Evolutionary conservation across 2,888 invertebrate species (phyloP).

Genomic region (Philereme vetulata): DNA sequence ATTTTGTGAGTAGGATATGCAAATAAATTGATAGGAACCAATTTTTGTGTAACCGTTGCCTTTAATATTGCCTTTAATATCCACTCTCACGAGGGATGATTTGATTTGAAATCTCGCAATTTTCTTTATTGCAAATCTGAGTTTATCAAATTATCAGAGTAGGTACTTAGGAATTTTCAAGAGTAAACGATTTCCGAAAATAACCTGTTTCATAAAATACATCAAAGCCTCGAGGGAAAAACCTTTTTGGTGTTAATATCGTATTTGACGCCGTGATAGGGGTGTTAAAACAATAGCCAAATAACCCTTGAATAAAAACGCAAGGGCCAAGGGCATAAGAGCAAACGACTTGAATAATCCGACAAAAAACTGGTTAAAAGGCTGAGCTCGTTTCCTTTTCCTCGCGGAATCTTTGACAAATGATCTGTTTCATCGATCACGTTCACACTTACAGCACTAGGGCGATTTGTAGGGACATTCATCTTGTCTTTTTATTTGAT

Average conservation of each 20-base stretch:
- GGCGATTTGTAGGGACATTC: constrained; percentile 29
- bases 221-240: too few species aligned
- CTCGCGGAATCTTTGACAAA: constrained; percentile 43
- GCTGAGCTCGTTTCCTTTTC: constrained; percentile 32
- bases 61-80: neutral
- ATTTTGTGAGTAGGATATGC: neutral
- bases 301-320: constrained; percentile 3
- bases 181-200: neutral
- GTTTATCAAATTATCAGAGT: neutral
- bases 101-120: neutral
- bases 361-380: constrained; percentile 39
- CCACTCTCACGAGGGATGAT: neutral
- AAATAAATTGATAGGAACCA: neutral
- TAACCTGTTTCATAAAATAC: too few species aligned
- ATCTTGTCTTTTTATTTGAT: constrained; percentile 24
- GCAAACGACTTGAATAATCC: constrained; percentile 32
- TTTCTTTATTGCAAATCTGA: constrained; percentile 2
- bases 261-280: neutral
- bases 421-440: constrained; percentile 45
- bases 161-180: neutral
- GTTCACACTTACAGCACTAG: constrained; percentile 31
- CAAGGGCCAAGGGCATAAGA: constrained; percentile 8
- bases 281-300: constrained; percentile 1
- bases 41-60: neutral
- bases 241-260: too few species aligned